Conservation (phyloP, 1,140 invertebrate species). For the Lanistes nyassanus region DNA sequence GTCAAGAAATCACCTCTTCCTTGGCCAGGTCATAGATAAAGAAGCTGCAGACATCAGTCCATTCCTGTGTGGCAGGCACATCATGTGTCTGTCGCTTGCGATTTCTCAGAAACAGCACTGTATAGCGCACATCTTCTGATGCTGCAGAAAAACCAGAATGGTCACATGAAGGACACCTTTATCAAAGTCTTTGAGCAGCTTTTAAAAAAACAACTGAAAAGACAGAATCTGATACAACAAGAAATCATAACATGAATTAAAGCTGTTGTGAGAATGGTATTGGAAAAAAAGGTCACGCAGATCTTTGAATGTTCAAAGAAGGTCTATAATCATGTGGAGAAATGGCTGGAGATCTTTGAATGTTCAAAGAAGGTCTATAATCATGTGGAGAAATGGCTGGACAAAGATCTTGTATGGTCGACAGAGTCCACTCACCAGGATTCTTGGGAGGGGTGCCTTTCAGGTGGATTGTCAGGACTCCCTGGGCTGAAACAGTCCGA, state of each 20-base stretch:
- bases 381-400: no score
- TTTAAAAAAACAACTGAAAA: neutral
- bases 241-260: neutral
- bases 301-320: no score
- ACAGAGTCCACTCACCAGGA: constrained; percentile 42
- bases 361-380: no score
- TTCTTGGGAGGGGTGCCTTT: constrained; percentile 46
- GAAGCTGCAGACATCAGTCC: constrained; percentile 71
- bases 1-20: constrained; percentile 66
- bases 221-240: neutral
- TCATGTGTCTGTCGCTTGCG: constrained; percentile 67
- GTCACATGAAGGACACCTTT: no score
- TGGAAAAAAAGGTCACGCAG: no score
- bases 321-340: no score
- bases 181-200: no score
- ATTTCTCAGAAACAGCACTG: constrained; percentile 67
- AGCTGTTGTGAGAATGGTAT: neutral
- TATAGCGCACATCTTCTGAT: constrained; percentile 52
- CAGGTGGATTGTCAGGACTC: constrained; percentile 68
- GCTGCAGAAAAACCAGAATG: constrained; percentile 28
- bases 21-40: constrained; percentile 68
- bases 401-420: no score
- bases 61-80: constrained; percentile 58
- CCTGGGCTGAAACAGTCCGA: constrained; percentile 62
- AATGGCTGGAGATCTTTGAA: no score